Evolutionary conservation across 1,140 invertebrate species (phyloP).

Genomic region (Coenobita brevimanus): DNA sequence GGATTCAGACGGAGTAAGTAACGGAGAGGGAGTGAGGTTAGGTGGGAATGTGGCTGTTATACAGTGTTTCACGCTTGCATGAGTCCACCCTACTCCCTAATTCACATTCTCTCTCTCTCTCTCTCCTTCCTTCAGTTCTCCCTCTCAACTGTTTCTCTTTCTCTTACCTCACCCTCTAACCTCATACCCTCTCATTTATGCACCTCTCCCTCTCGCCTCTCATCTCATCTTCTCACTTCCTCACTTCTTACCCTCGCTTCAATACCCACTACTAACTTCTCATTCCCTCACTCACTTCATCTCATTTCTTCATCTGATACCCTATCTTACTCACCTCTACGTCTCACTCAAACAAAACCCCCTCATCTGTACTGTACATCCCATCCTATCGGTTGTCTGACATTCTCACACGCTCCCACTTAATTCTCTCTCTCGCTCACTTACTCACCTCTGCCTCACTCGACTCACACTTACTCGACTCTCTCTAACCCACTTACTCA

Average conservation of each 20-base stretch:
- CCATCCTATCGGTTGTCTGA: background rate
- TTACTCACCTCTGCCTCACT: background rate
- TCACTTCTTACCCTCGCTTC: background rate
- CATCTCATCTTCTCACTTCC: background rate
- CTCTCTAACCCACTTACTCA: background rate
- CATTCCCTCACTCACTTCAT: background rate
- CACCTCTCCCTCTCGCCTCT: background rate
- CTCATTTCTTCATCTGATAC: background rate
- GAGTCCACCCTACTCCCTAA: background rate
- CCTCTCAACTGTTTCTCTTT: background rate
- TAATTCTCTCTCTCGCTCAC: background rate
- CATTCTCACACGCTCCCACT: background rate
- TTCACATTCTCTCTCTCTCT: background rate
- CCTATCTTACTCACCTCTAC: background rate
- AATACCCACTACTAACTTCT: background rate
- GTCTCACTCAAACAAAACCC: too few relatives aligned
- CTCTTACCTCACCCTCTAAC: background rate
- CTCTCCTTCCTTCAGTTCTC: background rate
- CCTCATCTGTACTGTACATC: too few relatives aligned
- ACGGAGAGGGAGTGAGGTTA: background rate
- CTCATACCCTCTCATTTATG: background rate
- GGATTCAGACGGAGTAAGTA: too few relatives aligned
- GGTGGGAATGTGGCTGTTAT: background rate
- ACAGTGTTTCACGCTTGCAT: background rate
- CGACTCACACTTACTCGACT: background rate